Percentiles rank a stretch among this genome's conserved stretches.
Conservation (phyloP, 1,140 invertebrate species). For the Panagrolaimus sp. region DNA sequence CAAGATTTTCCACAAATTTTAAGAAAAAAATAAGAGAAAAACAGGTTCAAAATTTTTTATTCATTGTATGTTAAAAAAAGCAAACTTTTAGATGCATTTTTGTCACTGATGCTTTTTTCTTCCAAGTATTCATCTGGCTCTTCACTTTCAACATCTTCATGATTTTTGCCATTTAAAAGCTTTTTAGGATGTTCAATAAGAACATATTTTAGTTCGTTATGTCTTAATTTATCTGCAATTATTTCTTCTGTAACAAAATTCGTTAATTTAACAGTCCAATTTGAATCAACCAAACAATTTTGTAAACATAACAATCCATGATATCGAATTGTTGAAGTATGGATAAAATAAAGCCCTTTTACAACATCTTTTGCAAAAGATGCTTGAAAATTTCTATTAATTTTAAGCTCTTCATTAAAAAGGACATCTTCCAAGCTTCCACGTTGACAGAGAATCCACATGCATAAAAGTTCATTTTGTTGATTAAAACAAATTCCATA, state of each 20-base stretch:
- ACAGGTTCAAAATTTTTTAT: too few species aligned
- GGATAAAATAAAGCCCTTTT: slow-evolving; percentile 53
- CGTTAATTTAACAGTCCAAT: slow-evolving; percentile 57
- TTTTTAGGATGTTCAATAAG: slow-evolving; percentile 7
- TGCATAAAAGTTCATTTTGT: slow-evolving; percentile 55
- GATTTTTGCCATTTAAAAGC: neutral
- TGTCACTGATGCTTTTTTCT: slow-evolving; percentile 15
- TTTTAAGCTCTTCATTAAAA: slow-evolving; percentile 56
- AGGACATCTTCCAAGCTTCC: slow-evolving; percentile 55
- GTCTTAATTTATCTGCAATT: slow-evolving; percentile 50
- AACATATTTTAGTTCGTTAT: slow-evolving; percentile 46
- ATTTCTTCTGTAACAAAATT: slow-evolving; percentile 55
- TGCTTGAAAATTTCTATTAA: slow-evolving; percentile 57
- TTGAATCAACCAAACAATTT: slow-evolving; percentile 57
- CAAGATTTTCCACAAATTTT: too few species aligned
- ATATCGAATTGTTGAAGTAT: slow-evolving; percentile 45
- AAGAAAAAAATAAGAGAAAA: too few species aligned
- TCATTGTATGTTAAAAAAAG: too few species aligned
- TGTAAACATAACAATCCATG: slow-evolving; percentile 56
- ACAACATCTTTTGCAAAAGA: slow-evolving; percentile 58
- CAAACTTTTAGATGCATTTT: slow-evolving; percentile 15
- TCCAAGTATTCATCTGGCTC: neutral
- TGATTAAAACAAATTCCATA: slow-evolving; percentile 58
- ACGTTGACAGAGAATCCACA: slow-evolving; percentile 54
- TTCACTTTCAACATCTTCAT: slow-evolving; percentile 21